A percentile compares a stretch with the other conserved stretches of the same genome.
phyloP scores from a whole-genome alignment of 1,140 invertebrate species.

The Aphis gossypii region DNA sequence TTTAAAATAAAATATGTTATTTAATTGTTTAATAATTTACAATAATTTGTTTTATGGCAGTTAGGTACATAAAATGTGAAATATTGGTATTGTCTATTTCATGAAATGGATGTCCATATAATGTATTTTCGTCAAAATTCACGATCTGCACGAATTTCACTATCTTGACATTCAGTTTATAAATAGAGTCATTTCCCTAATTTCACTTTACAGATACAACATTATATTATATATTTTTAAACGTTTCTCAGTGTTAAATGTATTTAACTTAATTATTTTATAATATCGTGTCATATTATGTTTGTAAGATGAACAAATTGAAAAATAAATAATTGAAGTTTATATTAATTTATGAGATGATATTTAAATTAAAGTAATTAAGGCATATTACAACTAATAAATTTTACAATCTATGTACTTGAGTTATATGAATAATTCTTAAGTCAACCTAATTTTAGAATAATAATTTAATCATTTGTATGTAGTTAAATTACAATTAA shows the following conservation, averaged over 20 bases:
- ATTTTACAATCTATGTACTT: background rate
- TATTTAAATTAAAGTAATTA: background rate
- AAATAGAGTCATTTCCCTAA: too few species aligned
- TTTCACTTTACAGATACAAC: too few species aligned
- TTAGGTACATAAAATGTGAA: too few species aligned
- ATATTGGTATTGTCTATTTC: too few species aligned
- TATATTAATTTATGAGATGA: background rate
- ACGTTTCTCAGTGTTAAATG: background rate
- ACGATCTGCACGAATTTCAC: too few species aligned
- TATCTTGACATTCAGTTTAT: too few species aligned
- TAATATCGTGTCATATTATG: background rate
- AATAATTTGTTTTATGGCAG: too few species aligned
- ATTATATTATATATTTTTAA: background rate
- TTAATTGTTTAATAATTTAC: too few species aligned
- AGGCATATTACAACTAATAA: background rate
- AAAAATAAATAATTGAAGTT: background rate
- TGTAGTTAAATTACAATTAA: background rate
- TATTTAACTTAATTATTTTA: background rate
- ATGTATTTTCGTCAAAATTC: too few species aligned
- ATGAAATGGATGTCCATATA: too few species aligned
- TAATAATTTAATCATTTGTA: background rate
- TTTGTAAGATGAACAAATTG: background rate
- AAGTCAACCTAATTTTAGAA: background rate
- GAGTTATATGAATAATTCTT: background rate
- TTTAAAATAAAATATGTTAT: too few species aligned